Base-by-base conservation (phyloP, 2,888 invertebrate genomes). In the Melitaea athalia region DNA sequence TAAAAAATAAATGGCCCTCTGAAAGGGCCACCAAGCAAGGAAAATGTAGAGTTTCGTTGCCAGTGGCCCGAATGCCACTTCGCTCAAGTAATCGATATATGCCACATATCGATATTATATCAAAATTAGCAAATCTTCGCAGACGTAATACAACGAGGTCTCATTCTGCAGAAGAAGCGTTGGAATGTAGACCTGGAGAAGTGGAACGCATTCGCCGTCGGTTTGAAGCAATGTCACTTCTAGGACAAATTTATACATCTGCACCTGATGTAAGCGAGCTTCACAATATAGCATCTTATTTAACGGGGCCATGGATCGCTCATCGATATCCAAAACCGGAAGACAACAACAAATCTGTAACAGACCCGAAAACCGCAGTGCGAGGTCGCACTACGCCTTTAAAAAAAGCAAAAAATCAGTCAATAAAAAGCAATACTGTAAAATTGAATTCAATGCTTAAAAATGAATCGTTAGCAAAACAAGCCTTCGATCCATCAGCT, bases 21-120 rank as follows among this genome's bases (percentile, higher is more conserved):
- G 93, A 92, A 78, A 89, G 86, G 75, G 77, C 81, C 10, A 76
- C 81, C 14, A 83, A 82, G 33, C 81, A 82, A 49, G 84, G 86
- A 64, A 85, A 81, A 80, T 79, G 77, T 74, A 87, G 77, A 78
- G 74, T 92, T n/a, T 85, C 91, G 68, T 94, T 96, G 0, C 96
- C 96, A 0, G 95, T 96, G 62, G 94, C 94, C 10, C 91, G 94
- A 50, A 88, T 94, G 47, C 94, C 95, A 0, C 87, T 96, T 45
- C 93, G 94, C 47, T 91, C 94, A 0, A 95, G 95, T 66, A 96
- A 97, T 80, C 94, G 97, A 14, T 95, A 95, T 73, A 97, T 97
- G 97, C 97, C 97, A 0, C 97, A 96, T 79, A 97, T 97, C 75
- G 97, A 97, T 78, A 95, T 97, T n/a, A 98, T 97, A 77, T 97